Percentiles rank a stretch among this genome's conserved stretches.
Conservation (phyloP, 2,113 vertebrate genomes). For the Athene noctua region DNA sequence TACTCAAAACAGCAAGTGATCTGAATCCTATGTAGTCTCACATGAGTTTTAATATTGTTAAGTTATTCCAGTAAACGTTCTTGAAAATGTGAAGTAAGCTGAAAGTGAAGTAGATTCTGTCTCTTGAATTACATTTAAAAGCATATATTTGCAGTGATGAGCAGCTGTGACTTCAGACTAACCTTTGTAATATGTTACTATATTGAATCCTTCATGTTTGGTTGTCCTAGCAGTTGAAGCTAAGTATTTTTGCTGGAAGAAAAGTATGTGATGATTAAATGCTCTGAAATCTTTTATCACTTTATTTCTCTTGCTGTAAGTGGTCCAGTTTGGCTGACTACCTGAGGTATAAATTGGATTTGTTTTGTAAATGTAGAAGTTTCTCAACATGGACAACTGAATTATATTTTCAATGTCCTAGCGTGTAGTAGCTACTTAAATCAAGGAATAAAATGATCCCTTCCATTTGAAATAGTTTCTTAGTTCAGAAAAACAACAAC, state of each 20-base stretch:
- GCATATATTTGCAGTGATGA: background rate
- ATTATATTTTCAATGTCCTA: background rate
- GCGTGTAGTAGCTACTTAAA: background rate
- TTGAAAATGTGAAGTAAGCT: background rate
- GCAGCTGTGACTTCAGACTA: background rate
- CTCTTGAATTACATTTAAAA: background rate
- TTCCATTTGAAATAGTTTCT: background rate
- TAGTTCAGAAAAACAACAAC: background rate
- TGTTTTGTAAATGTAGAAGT: background rate
- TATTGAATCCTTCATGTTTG: background rate
- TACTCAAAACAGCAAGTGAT: background rate
- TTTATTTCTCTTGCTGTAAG: background rate
- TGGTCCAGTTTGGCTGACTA: background rate
- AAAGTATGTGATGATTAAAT: background rate
- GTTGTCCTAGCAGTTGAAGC: background rate
- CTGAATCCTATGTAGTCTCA: accelerated
- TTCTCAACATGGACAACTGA: background rate
- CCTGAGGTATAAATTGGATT: background rate
- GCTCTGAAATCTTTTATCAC: background rate
- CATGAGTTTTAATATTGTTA: background rate
- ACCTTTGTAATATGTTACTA: background rate
- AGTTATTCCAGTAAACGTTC: background rate
- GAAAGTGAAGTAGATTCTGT: background rate
- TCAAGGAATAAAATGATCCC: background rate
- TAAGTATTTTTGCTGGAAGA: background rate